phyloP scores from a whole-genome alignment of 2,113 vertebrate species.

The Talpa occidentalis region DNA sequence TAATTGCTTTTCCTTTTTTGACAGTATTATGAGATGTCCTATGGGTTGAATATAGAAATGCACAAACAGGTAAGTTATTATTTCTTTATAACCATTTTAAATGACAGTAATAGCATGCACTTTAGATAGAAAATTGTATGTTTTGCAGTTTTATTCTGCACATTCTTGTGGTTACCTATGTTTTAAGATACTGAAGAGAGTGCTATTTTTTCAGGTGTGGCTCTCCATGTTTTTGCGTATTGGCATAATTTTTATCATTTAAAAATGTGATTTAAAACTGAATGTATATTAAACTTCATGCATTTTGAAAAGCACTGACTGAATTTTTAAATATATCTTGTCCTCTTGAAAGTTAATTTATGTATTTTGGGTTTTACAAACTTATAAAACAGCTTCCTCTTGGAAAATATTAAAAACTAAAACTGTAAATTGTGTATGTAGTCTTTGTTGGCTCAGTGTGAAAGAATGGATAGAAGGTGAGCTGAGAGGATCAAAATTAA shows the following conservation, averaged over 20 bases:
- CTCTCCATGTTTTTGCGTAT: background rate
- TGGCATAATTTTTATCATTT: constrained; percentile 45
- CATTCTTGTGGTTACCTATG: background rate
- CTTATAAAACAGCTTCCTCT: constrained; percentile 52
- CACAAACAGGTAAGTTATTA: constrained; percentile 94
- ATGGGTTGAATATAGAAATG: constrained; percentile 98
- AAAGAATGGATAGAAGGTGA: constrained; percentile 55
- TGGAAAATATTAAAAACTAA: constrained; percentile 60
- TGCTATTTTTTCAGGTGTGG: constrained; percentile 13
- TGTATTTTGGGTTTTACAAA: constrained; percentile 9
- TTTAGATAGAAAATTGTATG: constrained; percentile 41
- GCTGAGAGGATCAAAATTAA: constrained; percentile 58
- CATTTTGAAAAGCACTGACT: constrained; percentile 43
- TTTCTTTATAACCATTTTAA: constrained; percentile 69
- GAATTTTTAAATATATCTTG: constrained; percentile 12
- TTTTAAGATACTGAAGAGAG: constrained; percentile 14
- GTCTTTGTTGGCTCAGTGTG: background rate
- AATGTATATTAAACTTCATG: background rate
- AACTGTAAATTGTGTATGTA: constrained; percentile 53
- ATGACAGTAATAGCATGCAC: constrained; percentile 36
- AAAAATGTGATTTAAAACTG: background rate
- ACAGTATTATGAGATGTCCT: constrained; percentile 98
- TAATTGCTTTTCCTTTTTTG: constrained; percentile 84
- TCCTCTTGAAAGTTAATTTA: constrained; percentile 58
- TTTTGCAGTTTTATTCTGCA: constrained; percentile 64